Evolutionary conservation across 2,113 vertebrate species (phyloP).

Genomic region (Neotragus moschatus): DNA sequence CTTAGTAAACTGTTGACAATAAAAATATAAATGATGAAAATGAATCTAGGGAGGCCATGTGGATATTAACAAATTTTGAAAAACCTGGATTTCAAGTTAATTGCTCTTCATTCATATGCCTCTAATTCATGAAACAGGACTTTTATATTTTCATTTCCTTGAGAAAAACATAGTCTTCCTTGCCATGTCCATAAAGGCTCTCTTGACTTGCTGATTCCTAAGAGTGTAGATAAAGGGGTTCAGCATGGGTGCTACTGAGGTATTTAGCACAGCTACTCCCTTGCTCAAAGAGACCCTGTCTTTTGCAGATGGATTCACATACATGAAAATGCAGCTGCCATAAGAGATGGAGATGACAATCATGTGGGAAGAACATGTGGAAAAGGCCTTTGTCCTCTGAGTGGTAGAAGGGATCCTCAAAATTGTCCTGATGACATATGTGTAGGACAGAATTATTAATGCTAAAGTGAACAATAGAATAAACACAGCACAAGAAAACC

Average conservation of each 20-base stretch:
- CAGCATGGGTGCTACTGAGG: constrained; percentile 41
- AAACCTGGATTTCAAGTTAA: not conserved
- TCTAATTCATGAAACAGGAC: not conserved
- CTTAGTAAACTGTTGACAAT: too few species aligned
- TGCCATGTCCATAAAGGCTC: not conserved
- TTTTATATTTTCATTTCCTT: not conserved
- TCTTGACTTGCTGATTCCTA: constrained; percentile 53
- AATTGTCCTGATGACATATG: constrained; percentile 18
- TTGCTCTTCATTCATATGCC: not conserved
- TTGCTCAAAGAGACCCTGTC: constrained; percentile 43
- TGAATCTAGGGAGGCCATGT: not conserved
- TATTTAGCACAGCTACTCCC: constrained; percentile 39
- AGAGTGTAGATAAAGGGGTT: constrained; percentile 42
- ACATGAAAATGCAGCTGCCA: constrained; percentile 61
- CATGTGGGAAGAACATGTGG: constrained; percentile 56
- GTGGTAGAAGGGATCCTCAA: constrained; percentile 43
- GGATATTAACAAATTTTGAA: not conserved
- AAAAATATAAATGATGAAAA: too few species aligned
- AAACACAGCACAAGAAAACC: constrained; percentile 34
- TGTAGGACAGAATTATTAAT: constrained; percentile 30
- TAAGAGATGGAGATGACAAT: constrained; percentile 54
- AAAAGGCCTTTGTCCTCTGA: constrained; percentile 64
- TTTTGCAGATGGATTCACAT: constrained; percentile 38
- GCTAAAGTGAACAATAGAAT: constrained; percentile 45
- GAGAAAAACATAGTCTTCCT: not conserved